Evolutionary conservation across 2,888 invertebrate genomes (phyloP), one percentile per base, ranked within the genome.

Genomic region (Nineta flava): DNA sequence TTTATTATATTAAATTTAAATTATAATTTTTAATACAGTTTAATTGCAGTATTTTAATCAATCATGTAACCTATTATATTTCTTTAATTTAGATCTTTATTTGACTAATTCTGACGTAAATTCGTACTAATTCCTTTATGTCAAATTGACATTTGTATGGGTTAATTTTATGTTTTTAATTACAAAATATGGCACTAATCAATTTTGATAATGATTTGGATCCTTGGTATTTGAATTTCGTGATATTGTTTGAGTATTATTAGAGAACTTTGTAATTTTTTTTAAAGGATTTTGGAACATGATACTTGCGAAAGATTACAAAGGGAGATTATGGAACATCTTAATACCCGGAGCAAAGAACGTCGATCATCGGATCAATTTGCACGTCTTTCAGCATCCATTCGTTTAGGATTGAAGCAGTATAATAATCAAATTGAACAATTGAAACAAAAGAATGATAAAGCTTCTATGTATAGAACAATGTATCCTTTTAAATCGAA

Each of bases 301-400:
- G 80, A 81, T 56, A 74, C 77, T 1, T 81, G 81, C 57, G 77
- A 81, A 57, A 75, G 75, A 52, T 61, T 81, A 17, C 74, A 73
- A 57, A 68, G 77, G 44, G 75, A 79, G 56, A 76, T 82, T 46
- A 75, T 78, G 66, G 75, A 75, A 51, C 74, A 77, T 57, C 59
- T 83, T 9, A 72, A 73, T 1, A 60, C 69, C 49, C 67, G 81
- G 47, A 74, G 76, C 54, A 67, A 68, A 53, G 69, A 74, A 53
- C 61, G 68, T 31, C 70, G 68, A 57, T 64, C 67, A 2, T 76
- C 76, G 1, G 68, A 73, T 45, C 68, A 71, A 47, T 80, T 77
- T 60, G 70, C 74, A 3, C 72, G 69, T 51, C 62, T 78, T 31
- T 80, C 80, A 1, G 73, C 74, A 2, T 69, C 69, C 47, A 71